phyloP scores from a whole-genome alignment of 2,888 invertebrate species.

The Hydraecia micacea region DNA sequence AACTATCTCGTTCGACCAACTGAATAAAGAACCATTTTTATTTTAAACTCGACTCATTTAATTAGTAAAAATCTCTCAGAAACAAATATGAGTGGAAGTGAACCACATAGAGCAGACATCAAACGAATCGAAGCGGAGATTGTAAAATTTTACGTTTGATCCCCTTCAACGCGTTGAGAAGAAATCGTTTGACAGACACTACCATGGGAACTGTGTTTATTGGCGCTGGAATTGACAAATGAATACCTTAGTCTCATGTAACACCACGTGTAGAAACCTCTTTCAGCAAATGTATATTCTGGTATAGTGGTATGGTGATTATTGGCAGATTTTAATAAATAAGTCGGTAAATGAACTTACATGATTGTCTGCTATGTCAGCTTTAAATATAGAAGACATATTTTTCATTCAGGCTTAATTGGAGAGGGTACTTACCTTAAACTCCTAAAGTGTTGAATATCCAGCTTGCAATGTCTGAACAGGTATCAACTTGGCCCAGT shows the following conservation, averaged over 20 bases:
- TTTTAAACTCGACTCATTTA: not conserved
- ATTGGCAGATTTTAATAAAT: not conserved
- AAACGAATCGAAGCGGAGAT: conserved; percentile 63
- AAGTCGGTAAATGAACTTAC: not conserved
- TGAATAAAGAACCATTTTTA: not conserved
- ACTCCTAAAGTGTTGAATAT: too few species aligned
- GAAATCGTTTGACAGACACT: conserved; percentile 56
- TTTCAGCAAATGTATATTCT: not conserved
- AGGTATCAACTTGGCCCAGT: too few species aligned
- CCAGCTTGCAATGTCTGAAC: not conserved
- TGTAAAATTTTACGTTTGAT: conserved; percentile 72
- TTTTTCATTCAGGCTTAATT: not conserved
- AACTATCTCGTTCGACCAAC: not conserved
- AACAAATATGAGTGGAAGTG: conserved; percentile 24
- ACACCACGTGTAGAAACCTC: not conserved
- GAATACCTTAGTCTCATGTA: not conserved
- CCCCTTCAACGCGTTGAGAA: conserved; percentile 57
- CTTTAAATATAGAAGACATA: too few species aligned
- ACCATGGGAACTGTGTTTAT: conserved; percentile 33
- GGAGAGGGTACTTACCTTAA: not conserved
- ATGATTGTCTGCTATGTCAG: not conserved
- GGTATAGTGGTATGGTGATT: not conserved
- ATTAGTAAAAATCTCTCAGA: conserved; percentile 13
- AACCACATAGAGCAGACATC: conserved; percentile 61
- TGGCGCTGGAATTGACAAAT: not conserved